Evolutionary conservation across 2,888 invertebrate genomes (phyloP), one percentile per base, ranked within the genome.

Genomic region (Tromatobia lineatoria): DNA sequence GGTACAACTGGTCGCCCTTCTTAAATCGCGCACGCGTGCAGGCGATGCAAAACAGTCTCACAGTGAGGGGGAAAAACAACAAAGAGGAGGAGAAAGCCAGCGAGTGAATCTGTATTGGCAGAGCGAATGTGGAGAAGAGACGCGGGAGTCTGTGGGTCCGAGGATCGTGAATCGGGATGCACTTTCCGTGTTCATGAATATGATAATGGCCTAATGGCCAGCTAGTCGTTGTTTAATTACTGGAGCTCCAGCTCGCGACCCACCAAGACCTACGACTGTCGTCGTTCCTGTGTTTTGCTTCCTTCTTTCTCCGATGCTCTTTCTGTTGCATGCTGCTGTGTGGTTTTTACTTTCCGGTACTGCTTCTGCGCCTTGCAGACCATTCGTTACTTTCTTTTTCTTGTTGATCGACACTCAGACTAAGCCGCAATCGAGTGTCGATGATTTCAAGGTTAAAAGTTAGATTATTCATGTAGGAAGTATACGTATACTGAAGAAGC

Each of bases 171-270:
- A 92, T 92, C 91, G 91, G 91, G 92, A 92, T 93, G 93, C 93
- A 92, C 92, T 92, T 93, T 93, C 92, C 92, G 88, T 93, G 93
- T 93, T 93, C 93, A 93, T 93, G 93, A 93, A 93, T 93, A 93
- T 93, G 93, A 93, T 93, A 93, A 93, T 93, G 92, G 92, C 92
- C 93, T 93, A 93, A 93, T 93, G 93, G 92, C 89, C 92, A 59
- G 91, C 91, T 91, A 91, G 92, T 93, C 90, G 93, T 92, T 93
- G 92, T 93, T 93, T 93, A 92, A 93, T 93, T 93, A 93, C 92
- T 89, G 89, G 88, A 88, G 88, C 88, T 89, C 86, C 85, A 74
- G 71, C 74, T 73, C 86, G 80, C 83, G 87, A 85, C 87, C 87
- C 88, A 89, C 87, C 90, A 83, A 85, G 87, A 88, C 86, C 87